These are phyloP conservation scores for Drosophila helvetica DNA, from an alignment of 2,888 invertebrate genomes.

Conservation along the genomic window DNA sequence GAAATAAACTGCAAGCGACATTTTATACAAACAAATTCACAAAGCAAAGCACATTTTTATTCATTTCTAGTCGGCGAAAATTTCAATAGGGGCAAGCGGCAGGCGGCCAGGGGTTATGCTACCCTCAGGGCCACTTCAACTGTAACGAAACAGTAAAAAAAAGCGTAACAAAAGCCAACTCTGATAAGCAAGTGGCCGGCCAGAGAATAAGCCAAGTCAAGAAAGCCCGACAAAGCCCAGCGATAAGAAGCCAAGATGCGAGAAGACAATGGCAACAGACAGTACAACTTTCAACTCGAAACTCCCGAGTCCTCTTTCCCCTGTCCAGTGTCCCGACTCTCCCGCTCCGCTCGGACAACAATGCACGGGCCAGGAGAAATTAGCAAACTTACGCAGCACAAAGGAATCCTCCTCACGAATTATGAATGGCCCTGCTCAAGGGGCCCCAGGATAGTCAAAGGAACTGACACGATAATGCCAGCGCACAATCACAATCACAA, in stretches of 20 bases:
- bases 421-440: constrained; percentile 46
- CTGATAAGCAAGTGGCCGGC: constrained; percentile 59
- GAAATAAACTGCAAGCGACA: constrained; percentile 70
- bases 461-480: constrained; percentile 10
- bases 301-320: constrained; percentile 5
- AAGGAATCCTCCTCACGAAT: constrained; percentile 48
- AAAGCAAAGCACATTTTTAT: constrained; percentile 40
- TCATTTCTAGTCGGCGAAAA: constrained; percentile 8
- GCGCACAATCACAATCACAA: background rate
- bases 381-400: constrained; percentile 47
- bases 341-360: constrained; percentile 34
- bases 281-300: constrained; percentile 28
- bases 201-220: constrained; percentile 43
- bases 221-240: constrained; percentile 15
- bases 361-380: constrained; percentile 42
- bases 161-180: constrained; percentile 43
- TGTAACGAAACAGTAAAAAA: constrained; percentile 36
- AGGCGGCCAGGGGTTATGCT: constrained; percentile 11
- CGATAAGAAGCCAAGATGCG: constrained; percentile 36
- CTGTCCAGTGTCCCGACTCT: background rate
- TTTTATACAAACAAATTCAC: constrained; percentile 65
- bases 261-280: constrained; percentile 34
- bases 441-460: constrained; percentile 15
- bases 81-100: constrained; percentile 13
- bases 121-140: constrained; percentile 57